phyloP scores from a whole-genome alignment of 2,888 invertebrate genomes.

The Cerceris ruficornis region DNA sequence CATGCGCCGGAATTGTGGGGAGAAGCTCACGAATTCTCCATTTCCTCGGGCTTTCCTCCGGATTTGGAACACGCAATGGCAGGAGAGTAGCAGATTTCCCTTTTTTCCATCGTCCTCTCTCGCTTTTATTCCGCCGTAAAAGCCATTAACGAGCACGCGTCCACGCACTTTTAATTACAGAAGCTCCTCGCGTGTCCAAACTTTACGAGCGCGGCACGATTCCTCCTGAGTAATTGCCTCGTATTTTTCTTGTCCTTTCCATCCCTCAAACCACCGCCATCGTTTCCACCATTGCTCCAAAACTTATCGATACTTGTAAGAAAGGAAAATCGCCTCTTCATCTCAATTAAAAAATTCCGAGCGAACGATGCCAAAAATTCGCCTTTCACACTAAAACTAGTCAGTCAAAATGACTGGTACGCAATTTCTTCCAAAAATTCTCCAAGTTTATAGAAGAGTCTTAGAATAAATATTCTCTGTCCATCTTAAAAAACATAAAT shows the following conservation, averaged over 20 bases:
- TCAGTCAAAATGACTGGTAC: too few relatives aligned
- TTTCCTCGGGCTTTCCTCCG: slow-evolving; percentile 16
- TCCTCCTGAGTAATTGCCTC: slow-evolving; percentile 37
- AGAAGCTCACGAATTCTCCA: not conserved
- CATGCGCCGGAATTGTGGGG: too few relatives aligned
- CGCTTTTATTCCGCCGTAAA: slow-evolving; percentile 10
- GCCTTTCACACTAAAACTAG: too few relatives aligned
- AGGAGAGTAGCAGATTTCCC: slow-evolving; percentile 2
- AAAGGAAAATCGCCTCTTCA: too few relatives aligned
- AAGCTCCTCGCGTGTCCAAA: slow-evolving; percentile 35
- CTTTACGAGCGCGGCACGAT: slow-evolving; percentile 42
- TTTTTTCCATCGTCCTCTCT: slow-evolving; percentile 7
- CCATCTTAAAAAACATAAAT: too few relatives aligned
- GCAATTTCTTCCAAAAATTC: too few relatives aligned
- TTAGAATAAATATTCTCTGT: too few relatives aligned
- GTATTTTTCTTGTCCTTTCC: slow-evolving; percentile 39
- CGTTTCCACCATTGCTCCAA: not conserved
- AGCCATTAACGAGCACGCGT: slow-evolving; percentile 38
- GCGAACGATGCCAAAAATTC: too few relatives aligned
- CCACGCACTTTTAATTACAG: slow-evolving; percentile 57
- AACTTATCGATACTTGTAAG: too few relatives aligned
- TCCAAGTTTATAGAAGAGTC: too few relatives aligned
- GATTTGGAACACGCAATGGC: slow-evolving; percentile 23
- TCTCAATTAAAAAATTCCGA: too few relatives aligned
- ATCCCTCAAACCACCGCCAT: not conserved